These are phyloP conservation scores for Chiloscyllium plagiosum DNA, from an alignment of 2,113 vertebrate genomes.

Conservation along the genomic window DNA sequence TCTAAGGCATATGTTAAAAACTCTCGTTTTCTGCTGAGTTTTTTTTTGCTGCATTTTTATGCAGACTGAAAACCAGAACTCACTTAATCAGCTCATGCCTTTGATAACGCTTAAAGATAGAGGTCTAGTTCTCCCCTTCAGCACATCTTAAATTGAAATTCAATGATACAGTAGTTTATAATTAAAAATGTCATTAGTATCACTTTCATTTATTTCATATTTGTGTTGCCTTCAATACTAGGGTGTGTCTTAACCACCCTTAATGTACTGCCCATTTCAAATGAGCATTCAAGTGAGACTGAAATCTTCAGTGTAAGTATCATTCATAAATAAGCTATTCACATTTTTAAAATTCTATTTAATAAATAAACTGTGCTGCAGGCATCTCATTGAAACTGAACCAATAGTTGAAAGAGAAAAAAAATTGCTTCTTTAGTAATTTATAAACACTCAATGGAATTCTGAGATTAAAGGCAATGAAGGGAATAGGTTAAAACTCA, in stretches of 20 bases:
- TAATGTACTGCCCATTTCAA: slow-evolving; percentile 25
- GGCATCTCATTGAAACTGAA: slow-evolving; percentile 25
- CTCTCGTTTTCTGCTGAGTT: background rate
- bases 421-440: slow-evolving; percentile 24
- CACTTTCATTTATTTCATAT: background rate
- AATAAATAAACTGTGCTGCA: slow-evolving; percentile 34
- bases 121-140: background rate
- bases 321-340: slow-evolving; percentile 29
- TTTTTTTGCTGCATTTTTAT: background rate
- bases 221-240: background rate
- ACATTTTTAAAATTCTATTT: slow-evolving; percentile 29
- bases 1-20: background rate
- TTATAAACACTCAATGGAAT: slow-evolving; percentile 23
- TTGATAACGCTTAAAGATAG: background rate
- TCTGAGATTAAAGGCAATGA: slow-evolving; percentile 33
- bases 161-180: background rate
- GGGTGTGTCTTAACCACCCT: slow-evolving; percentile 18
- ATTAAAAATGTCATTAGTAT: slow-evolving; percentile 2
- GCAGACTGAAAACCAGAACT: background rate
- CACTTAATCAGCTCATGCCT: background rate
- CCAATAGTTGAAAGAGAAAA: slow-evolving; percentile 27
- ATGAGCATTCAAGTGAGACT: background rate
- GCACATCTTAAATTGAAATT: slow-evolving; percentile 11
- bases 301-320: background rate
- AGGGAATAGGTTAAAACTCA: background rate